These are phyloP conservation scores for Bembecia ichneumoniformis DNA, from an alignment of 2,888 invertebrate species.

Conservation along the genomic window DNA sequence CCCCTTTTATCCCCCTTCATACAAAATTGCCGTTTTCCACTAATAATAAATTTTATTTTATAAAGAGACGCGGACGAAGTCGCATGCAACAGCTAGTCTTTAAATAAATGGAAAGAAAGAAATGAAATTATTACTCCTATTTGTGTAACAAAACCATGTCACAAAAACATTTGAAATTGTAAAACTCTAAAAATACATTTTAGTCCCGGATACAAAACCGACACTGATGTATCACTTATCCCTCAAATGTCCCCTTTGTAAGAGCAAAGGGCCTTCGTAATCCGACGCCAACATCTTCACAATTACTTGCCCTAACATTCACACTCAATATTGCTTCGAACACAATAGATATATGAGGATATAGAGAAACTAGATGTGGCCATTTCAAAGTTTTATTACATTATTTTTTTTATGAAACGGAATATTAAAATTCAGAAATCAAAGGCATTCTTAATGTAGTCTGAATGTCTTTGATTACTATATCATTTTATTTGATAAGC, in stretches of 20 bases:
- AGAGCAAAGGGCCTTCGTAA: slow-evolving; percentile 35
- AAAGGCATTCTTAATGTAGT: no score
- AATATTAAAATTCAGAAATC: no score
- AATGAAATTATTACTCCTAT: no score
- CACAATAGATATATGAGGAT: slow-evolving; percentile 26
- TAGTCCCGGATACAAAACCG: slow-evolving; percentile 11
- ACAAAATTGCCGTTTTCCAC: no score
- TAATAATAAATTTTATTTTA: no score
- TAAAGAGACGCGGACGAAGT: no score
- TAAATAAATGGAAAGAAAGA: no score
- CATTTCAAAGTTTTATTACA: neutral
- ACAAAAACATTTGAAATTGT: neutral
- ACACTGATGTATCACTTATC: slow-evolving; percentile 62
- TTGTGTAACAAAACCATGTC: no score
- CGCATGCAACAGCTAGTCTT: no score
- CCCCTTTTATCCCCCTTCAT: no score
- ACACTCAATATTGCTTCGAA: slow-evolving; percentile 55
- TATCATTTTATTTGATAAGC: no score
- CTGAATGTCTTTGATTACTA: no score
- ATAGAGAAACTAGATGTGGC: slow-evolving; percentile 17
- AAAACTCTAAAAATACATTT: neutral
- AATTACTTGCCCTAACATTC: slow-evolving; percentile 58
- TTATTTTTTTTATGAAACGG: neutral
- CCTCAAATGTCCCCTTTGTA: slow-evolving; percentile 15
- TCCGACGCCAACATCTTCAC: slow-evolving; percentile 54